Percentiles rank a stretch among this genome's conserved stretches.
Evolutionary conservation across 2,888 invertebrate genomes (phyloP).

Genomic region (Ophioninae sp.): DNA sequence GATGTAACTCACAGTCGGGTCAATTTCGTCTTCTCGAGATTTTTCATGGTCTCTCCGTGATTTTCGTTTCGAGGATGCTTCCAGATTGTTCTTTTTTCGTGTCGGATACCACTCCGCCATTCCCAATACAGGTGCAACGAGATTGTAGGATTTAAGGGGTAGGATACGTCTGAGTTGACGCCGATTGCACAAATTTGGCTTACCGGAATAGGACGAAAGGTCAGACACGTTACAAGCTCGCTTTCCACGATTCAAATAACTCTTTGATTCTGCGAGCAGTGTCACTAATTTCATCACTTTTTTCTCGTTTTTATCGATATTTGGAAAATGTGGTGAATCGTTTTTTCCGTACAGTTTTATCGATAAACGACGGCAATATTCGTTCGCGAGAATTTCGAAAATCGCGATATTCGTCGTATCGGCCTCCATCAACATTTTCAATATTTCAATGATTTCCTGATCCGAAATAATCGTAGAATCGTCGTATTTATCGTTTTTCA

Average conservation of each 20-base stretch:
- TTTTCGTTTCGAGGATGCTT: slow-evolving; percentile 15
- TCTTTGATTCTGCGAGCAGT: slow-evolving; percentile 74
- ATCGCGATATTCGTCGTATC: slow-evolving; percentile 57
- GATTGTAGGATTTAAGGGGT: slow-evolving; percentile 71
- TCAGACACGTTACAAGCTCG: slow-evolving; percentile 67
- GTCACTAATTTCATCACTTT: slow-evolving; percentile 69
- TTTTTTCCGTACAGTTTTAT: background rate
- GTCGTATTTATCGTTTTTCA: slow-evolving; percentile 1
- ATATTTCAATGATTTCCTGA: slow-evolving; percentile 64
- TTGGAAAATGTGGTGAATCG: background rate
- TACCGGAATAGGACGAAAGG: slow-evolving; percentile 71
- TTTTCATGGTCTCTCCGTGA: slow-evolving; percentile 21
- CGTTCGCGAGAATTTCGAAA: slow-evolving; percentile 66
- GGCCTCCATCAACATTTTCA: slow-evolving; percentile 48
- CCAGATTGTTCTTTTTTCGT: slow-evolving; percentile 9
- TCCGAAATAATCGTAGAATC: slow-evolving; percentile 58
- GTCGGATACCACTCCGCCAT: slow-evolving; percentile 68
- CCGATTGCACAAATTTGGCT: slow-evolving; percentile 71
- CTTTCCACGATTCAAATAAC: slow-evolving; percentile 68
- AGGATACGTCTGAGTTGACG: slow-evolving; percentile 71
- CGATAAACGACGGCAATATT: slow-evolving; percentile 65
- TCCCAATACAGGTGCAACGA: slow-evolving; percentile 73
- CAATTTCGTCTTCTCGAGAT: slow-evolving; percentile 40
- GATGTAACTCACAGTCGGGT: slow-evolving; percentile 62
- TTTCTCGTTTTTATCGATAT: slow-evolving; percentile 59